A percentile compares a stretch with the other conserved stretches of the same genome.
phyloP scores from a whole-genome alignment of 2,797 vertebrate species.

The Echeneis naucrates region DNA sequence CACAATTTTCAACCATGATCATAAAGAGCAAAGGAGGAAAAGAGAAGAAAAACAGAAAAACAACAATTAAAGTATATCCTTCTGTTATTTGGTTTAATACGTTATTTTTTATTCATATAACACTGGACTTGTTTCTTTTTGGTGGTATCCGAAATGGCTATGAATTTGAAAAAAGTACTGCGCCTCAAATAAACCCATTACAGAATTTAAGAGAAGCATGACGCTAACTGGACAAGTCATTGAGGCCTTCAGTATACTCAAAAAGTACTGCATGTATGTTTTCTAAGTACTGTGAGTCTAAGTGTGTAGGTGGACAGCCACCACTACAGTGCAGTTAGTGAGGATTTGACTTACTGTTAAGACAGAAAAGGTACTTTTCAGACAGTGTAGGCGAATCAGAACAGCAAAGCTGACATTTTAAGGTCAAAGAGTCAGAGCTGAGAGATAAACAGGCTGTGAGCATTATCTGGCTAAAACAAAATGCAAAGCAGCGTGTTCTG shows the following conservation, averaged over 20 bases:
- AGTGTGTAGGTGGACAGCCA: slow-evolving; percentile 49
- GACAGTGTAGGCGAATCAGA: slow-evolving; percentile 62
- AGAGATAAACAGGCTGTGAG: slow-evolving; percentile 48
- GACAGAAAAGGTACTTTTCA: slow-evolving; percentile 72
- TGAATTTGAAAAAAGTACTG: slow-evolving; percentile 1
- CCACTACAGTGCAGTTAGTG: slow-evolving; percentile 58
- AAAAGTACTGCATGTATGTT: slow-evolving; percentile 18
- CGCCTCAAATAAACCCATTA: slow-evolving; percentile 13
- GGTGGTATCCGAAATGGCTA: background rate
- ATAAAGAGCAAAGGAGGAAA: background rate
- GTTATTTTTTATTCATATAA: slow-evolving; percentile 7
- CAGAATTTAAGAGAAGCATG: slow-evolving; percentile 11
- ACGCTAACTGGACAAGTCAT: slow-evolving; percentile 21
- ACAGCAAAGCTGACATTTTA: slow-evolving; percentile 69
- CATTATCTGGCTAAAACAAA: slow-evolving; percentile 39
- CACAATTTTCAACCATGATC: slow-evolving; percentile 13
- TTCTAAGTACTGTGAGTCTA: slow-evolving; percentile 30
- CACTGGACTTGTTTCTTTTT: slow-evolving; percentile 3
- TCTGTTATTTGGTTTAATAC: slow-evolving; percentile 16
- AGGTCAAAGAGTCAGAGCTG: slow-evolving; percentile 66
- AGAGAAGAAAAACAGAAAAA: background rate
- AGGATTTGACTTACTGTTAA: slow-evolving; percentile 77
- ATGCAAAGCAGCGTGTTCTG: slow-evolving; percentile 34
- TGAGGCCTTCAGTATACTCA: slow-evolving; percentile 21
- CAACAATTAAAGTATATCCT: slow-evolving; percentile 6